Evolutionary conservation across 1,140 invertebrate genomes (phyloP).

Genomic region (Zaprionus capensis): DNA sequence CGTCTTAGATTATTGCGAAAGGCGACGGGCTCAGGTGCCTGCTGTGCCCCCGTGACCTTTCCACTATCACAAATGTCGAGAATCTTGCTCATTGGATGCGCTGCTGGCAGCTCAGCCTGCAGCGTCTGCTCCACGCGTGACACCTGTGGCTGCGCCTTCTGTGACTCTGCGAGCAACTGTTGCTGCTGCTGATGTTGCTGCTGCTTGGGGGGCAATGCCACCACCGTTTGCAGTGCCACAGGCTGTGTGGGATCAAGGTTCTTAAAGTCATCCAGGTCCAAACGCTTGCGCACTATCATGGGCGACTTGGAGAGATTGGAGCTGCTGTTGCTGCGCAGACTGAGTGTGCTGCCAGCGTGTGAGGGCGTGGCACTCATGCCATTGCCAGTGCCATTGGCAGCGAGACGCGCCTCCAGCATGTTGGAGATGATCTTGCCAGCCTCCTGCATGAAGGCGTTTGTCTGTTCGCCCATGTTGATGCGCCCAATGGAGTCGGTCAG

Average conservation of each 20-base stretch:
- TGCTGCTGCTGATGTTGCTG: conserved; percentile 15
- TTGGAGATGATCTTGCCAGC: conserved; percentile 80
- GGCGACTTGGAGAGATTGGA: conserved; percentile 75
- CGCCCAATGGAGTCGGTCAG: conserved; percentile 69
- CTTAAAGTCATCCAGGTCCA: conserved; percentile 77
- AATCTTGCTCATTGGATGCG: conserved; percentile 78
- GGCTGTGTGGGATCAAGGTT: conserved; percentile 73
- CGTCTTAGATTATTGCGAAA: conserved; percentile 66
- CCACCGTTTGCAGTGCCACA: conserved; percentile 61
- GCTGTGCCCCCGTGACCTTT: conserved; percentile 32
- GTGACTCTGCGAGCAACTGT: conserved; percentile 26
- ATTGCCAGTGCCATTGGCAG: conserved; percentile 21
- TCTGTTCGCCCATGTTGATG: conserved; percentile 80
- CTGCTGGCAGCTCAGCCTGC: conserved; percentile 57
- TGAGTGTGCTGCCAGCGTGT: conserved; percentile 63
- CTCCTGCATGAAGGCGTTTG: conserved; percentile 79
- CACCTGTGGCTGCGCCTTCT: conserved; percentile 52
- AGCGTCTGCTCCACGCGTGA: conserved; percentile 49
- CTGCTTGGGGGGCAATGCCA: conserved; percentile 47
- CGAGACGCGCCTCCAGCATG: conserved; percentile 76
- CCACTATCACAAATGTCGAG: conserved; percentile 73
- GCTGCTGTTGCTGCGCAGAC: conserved; percentile 74
- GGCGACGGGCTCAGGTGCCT: conserved; percentile 65
- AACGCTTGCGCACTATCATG: conserved; percentile 74
- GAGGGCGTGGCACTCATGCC: conserved; percentile 42